Conservation (phyloP, 2,113 vertebrate species). For the Cyanoliseus patagonus region DNA sequence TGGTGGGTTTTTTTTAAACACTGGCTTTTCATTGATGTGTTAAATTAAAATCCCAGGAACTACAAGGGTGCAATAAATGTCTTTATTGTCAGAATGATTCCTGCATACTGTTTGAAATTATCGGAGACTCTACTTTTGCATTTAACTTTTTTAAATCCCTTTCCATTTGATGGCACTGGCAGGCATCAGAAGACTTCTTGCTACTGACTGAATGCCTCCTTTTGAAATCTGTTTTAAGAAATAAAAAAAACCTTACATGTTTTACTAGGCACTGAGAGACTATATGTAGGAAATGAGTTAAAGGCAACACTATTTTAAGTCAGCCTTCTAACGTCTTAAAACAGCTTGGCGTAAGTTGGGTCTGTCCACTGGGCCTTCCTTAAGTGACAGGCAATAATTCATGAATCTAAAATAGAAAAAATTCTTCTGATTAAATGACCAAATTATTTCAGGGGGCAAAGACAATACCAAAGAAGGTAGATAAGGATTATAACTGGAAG, state of each 20-base stretch:
- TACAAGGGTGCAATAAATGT: slow-evolving; percentile 55
- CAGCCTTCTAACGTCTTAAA: not conserved
- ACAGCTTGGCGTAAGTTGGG: not conserved
- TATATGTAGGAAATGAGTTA: not conserved
- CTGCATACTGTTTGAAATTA: slow-evolving; percentile 23
- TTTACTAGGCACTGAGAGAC: not conserved
- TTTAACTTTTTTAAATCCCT: slow-evolving; percentile 10
- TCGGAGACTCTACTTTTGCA: not conserved
- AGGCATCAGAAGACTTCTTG: slow-evolving; percentile 5
- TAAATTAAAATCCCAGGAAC: slow-evolving; percentile 83
- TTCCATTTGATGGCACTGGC: slow-evolving; percentile 24
- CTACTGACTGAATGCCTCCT: not conserved
- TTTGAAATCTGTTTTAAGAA: not conserved
- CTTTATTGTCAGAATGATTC: slow-evolving; percentile 63
- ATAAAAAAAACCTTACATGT: not conserved
- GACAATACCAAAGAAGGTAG: not conserved
- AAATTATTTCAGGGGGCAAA: not conserved
- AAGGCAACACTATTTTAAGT: not conserved
- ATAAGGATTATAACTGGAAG: not conserved
- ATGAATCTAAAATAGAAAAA: not conserved
- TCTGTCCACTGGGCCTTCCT: not conserved
- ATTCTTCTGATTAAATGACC: not conserved
- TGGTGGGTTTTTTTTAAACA: not conserved
- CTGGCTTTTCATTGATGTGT: slow-evolving; percentile 78
- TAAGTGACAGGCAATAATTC: not conserved